Conservation (phyloP, 1,140 invertebrate species). For the Rhopalosiphum maidis region DNA sequence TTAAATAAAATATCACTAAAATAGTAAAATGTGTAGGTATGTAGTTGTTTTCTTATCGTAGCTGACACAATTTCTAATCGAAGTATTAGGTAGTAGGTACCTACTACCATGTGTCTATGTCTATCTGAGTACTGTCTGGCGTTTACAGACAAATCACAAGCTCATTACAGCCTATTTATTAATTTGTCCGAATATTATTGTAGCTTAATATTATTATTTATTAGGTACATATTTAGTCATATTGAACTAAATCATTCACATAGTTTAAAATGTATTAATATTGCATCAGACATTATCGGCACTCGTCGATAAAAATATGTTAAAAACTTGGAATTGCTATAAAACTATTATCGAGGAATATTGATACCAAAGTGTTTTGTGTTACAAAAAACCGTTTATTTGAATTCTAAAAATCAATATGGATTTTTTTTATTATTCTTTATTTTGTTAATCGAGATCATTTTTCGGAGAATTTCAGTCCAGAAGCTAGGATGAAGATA, state of each 20-base stretch:
- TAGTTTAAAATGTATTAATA: neutral
- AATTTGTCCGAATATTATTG: neutral
- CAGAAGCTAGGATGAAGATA: neutral
- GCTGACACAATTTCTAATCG: neutral
- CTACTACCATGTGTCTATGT: neutral
- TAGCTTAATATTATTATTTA: neutral
- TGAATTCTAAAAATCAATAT: neutral
- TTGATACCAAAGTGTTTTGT: neutral
- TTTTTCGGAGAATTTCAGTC: neutral
- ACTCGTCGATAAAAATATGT: neutral
- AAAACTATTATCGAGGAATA: neutral
- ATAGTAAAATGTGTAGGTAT: neutral
- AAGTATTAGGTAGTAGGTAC: neutral
- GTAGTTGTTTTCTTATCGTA: neutral
- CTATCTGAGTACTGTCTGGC: neutral
- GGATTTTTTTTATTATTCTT: neutral
- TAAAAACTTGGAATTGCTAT: neutral
- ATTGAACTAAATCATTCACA: neutral
- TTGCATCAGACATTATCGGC: constrained; percentile 4
- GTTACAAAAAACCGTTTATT: neutral
- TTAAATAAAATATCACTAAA: neutral
- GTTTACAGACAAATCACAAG: neutral
- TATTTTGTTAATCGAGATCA: neutral
- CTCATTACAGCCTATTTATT: neutral
- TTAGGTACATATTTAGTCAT: neutral